A percentile compares a stretch with the other conserved stretches of the same genome.
Conservation (phyloP, 2,797 vertebrate species). For the Parauchenoglanis punctatus region DNA sequence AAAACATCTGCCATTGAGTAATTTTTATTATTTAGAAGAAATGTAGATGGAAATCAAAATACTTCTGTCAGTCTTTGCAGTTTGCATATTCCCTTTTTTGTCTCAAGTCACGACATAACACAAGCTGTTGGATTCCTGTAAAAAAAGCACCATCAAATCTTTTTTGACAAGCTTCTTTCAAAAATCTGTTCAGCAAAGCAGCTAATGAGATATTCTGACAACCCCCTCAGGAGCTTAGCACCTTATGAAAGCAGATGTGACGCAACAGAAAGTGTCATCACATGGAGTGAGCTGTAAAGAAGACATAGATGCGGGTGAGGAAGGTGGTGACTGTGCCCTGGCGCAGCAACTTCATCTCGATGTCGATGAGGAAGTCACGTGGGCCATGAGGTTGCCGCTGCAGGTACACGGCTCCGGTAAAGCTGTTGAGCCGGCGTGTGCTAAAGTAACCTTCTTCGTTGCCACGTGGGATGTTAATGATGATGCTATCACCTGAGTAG, state of each 20-base stretch:
- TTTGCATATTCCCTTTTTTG: slow-evolving; percentile 34
- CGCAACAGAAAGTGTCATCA: slow-evolving; percentile 64
- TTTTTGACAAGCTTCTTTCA: slow-evolving; percentile 18
- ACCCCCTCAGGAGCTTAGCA: slow-evolving; percentile 66
- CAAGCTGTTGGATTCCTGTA: slow-evolving; percentile 38
- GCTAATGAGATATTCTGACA: slow-evolving; percentile 51
- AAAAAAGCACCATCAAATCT: slow-evolving; percentile 10
- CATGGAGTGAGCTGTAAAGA: slow-evolving; percentile 85
- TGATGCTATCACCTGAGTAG: slow-evolving; percentile 90
- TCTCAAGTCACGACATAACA: slow-evolving; percentile 39
- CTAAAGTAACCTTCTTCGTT: slow-evolving; percentile 92
- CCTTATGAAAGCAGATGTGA: slow-evolving; percentile 63
- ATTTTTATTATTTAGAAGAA: slow-evolving; percentile 44
- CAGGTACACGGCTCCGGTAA: slow-evolving; percentile 89
- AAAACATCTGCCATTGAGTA: slow-evolving; percentile 46
- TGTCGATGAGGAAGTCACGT: slow-evolving; percentile 87
- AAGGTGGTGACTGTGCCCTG: slow-evolving; percentile 85
- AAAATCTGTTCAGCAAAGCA: slow-evolving; percentile 47
- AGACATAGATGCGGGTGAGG: slow-evolving; percentile 88
- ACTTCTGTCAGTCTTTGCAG: slow-evolving; percentile 23
- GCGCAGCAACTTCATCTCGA: slow-evolving; percentile 97
- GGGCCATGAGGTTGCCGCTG: slow-evolving; percentile 83
- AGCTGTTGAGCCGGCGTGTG: slow-evolving; percentile 88
- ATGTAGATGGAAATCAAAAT: slow-evolving; percentile 37
- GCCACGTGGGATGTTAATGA: slow-evolving; percentile 87